Percentiles rank a stretch among this genome's conserved stretches.
These are phyloP conservation scores for Onychostoma macrolepis DNA, from an alignment of 2,113 vertebrate species.

Conservation along the genomic window DNA sequence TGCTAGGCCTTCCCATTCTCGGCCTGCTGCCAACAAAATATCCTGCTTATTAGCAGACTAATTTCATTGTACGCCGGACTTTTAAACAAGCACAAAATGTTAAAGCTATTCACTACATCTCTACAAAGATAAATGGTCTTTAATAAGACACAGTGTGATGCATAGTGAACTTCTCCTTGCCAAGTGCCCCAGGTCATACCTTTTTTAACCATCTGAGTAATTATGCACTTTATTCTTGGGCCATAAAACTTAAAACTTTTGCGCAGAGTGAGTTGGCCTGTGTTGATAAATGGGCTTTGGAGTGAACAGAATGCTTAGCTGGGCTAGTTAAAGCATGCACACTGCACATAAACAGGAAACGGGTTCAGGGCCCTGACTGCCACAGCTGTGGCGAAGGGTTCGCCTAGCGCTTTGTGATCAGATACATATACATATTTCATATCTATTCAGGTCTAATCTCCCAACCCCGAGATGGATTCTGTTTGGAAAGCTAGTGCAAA, in stretches of 20 bases:
- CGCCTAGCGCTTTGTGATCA: constrained; percentile 54
- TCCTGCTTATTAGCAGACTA: constrained; percentile 63
- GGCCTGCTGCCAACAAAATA: constrained; percentile 54
- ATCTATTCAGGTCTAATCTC: constrained; percentile 56
- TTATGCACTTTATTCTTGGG: constrained; percentile 65
- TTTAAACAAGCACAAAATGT: constrained; percentile 57
- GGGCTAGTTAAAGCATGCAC: constrained; percentile 56
- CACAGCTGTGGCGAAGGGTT: constrained; percentile 54
- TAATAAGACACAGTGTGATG: constrained; percentile 60
- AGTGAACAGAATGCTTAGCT: constrained; percentile 21
- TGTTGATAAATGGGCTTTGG: constrained; percentile 59
- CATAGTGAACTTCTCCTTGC: constrained; percentile 56
- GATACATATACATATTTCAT: constrained; percentile 65
- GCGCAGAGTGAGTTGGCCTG: constrained; percentile 36
- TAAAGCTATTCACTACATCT: constrained; percentile 37
- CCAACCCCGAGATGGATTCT: constrained; percentile 42
- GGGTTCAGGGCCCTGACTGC: constrained; percentile 47
- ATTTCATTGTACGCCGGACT: constrained; percentile 64
- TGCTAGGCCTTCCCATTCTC: constrained; percentile 59
- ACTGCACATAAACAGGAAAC: constrained; percentile 58
- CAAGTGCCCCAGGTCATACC: constrained; percentile 57
- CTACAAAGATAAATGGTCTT: constrained; percentile 30
- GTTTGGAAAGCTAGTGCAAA: constrained; percentile 54
- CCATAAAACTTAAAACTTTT: constrained; percentile 60
- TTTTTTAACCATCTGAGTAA: constrained; percentile 60